phyloP scores from a whole-genome alignment of 2,797 vertebrate genomes.

The Thripadectes ignobilis region DNA sequence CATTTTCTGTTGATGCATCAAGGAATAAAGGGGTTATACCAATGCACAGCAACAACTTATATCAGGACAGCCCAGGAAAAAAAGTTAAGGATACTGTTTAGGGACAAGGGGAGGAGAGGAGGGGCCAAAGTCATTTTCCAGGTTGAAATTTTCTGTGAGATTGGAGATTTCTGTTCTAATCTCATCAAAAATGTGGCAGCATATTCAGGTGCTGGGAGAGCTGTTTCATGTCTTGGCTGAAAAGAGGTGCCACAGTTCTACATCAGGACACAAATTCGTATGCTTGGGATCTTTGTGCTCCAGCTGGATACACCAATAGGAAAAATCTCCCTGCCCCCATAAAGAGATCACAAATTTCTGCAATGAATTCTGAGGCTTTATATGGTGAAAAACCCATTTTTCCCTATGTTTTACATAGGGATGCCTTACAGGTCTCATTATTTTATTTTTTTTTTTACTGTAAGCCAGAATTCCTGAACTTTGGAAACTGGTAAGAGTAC shows the following conservation, averaged over 20 bases:
- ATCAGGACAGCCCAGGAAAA: neutral
- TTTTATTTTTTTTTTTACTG: neutral
- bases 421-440: neutral
- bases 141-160: neutral
- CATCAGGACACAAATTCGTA: neutral
- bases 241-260: neutral
- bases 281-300: neutral
- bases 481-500: neutral
- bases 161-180: neutral
- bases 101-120: neutral
- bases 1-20: neutral
- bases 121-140: neutral
- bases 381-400: neutral
- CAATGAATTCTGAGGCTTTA: neutral
- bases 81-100: neutral
- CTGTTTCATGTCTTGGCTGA: neutral
- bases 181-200: neutral
- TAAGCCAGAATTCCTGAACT: neutral
- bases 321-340: rapidly evolving
- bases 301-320: neutral
- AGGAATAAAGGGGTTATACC: neutral
- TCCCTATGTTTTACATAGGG: neutral
- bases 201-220: neutral
- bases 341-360: neutral
- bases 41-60: neutral